Conservation (phyloP, 2,797 vertebrate species). For the Alexandromys oeconomus region DNA sequence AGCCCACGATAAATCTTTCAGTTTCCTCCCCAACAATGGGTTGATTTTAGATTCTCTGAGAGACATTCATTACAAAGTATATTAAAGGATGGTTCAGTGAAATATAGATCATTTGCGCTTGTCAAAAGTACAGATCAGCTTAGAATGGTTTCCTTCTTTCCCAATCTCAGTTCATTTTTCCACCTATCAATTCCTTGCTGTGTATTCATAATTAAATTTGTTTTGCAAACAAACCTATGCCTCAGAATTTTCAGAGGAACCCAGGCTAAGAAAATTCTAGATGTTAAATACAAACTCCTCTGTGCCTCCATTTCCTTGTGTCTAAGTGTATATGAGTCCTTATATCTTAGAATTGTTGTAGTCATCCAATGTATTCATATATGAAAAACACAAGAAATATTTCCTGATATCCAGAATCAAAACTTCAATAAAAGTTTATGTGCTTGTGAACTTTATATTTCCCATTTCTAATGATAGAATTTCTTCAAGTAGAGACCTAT, state of each 20-base stretch:
- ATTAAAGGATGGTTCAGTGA: neutral
- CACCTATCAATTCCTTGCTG: neutral
- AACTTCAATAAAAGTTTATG: neutral
- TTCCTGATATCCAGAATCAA: neutral
- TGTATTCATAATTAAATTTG: neutral
- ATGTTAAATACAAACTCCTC: conserved; percentile 11
- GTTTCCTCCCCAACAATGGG: neutral
- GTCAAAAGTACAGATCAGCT: neutral
- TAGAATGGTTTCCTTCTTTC: neutral
- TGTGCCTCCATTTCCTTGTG: neutral
- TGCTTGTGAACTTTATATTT: neutral
- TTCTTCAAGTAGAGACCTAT: conserved; percentile 24
- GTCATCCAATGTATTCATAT: neutral
- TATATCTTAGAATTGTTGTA: neutral
- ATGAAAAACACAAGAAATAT: conserved; percentile 13
- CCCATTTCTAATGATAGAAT: neutral
- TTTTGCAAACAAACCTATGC: neutral
- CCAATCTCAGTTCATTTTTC: neutral
- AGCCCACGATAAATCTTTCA: neutral
- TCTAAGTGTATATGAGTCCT: neutral
- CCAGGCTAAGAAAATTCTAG: neutral
- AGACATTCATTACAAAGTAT: neutral
- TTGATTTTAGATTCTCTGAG: neutral
- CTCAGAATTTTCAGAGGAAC: conserved; percentile 6
- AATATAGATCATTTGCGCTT: neutral